Conservation (phyloP, 2,888 invertebrate genomes). For the Podotricha telesiphe region DNA sequence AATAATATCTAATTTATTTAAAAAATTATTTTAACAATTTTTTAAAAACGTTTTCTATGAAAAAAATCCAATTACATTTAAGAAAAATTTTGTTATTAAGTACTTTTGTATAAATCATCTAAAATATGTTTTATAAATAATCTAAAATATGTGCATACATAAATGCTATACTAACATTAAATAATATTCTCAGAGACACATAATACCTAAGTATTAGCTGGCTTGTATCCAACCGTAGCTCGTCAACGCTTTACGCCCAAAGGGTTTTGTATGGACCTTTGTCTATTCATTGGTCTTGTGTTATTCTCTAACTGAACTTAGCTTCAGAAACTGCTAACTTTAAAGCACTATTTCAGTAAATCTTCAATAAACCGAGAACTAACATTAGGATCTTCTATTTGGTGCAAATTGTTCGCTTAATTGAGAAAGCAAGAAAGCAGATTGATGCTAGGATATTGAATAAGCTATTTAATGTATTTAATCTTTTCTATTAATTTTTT, state of each 20-base stretch:
- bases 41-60: no score
- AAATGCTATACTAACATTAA: conserved; percentile 7
- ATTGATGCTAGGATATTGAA: not conserved
- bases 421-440: conserved; percentile 9
- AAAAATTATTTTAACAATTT: no score
- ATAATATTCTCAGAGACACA: conserved; percentile 33
- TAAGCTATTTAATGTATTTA: not conserved
- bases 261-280: conserved; percentile 43
- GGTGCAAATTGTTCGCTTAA: conserved; percentile 2
- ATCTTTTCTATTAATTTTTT: no score
- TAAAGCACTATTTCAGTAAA: conserved; percentile 30
- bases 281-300: conserved; percentile 43
- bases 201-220: conserved; percentile 43
- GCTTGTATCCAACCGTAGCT: conserved; percentile 44
- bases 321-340: conserved; percentile 39
- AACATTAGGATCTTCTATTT: conserved; percentile 3
- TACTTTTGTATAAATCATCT: not conserved
- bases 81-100: no score
- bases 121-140: not conserved
- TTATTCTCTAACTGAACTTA: conserved; percentile 39
- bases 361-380: conserved; percentile 22
- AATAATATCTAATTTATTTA: no score
- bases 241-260: conserved; percentile 43
- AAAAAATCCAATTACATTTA: no score
- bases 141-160: conserved; percentile 6